Percentiles rank a stretch among this genome's conserved stretches.
Evolutionary conservation across 2,888 invertebrate species (phyloP).

Genomic region (Eupithecia inturbata): DNA sequence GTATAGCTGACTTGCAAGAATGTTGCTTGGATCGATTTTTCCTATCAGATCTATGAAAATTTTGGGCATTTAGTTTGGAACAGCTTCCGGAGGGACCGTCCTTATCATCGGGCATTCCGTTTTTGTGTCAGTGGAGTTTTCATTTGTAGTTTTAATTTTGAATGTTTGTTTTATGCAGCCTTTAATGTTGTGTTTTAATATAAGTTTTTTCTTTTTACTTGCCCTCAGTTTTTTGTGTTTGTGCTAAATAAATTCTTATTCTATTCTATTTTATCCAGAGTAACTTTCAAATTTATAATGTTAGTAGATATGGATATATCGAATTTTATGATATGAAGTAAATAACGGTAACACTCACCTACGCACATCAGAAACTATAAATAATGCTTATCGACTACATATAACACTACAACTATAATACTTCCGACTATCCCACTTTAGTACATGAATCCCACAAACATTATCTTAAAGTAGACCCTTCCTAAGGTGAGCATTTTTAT

Average conservation of each 20-base stretch:
- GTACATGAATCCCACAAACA: conserved; percentile 72
- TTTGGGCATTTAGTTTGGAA: background rate
- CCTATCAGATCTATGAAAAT: background rate
- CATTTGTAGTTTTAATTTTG: too few relatives aligned
- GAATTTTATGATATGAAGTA: background rate
- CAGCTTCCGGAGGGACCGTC: background rate
- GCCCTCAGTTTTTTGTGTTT: too few relatives aligned
- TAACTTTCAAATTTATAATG: too few relatives aligned
- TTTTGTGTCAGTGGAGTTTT: too few relatives aligned
- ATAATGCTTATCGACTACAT: conserved; percentile 25
- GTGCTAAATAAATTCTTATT: too few relatives aligned
- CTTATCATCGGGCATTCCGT: too few relatives aligned
- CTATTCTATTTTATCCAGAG: too few relatives aligned
- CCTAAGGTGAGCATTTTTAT: conserved; percentile 80
- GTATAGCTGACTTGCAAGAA: conserved; percentile 18
- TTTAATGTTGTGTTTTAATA: too few relatives aligned
- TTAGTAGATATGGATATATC: background rate
- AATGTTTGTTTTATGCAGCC: too few relatives aligned
- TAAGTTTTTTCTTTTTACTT: too few relatives aligned
- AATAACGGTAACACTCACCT: background rate
- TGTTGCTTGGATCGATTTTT: conserved; percentile 2
- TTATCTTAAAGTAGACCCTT: conserved; percentile 77
- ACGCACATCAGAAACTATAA: background rate
- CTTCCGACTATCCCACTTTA: conserved; percentile 70
- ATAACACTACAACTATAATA: conserved; percentile 25